phyloP scores from a whole-genome alignment of 2,113 vertebrate genomes.

The Rhinogobius similis region DNA sequence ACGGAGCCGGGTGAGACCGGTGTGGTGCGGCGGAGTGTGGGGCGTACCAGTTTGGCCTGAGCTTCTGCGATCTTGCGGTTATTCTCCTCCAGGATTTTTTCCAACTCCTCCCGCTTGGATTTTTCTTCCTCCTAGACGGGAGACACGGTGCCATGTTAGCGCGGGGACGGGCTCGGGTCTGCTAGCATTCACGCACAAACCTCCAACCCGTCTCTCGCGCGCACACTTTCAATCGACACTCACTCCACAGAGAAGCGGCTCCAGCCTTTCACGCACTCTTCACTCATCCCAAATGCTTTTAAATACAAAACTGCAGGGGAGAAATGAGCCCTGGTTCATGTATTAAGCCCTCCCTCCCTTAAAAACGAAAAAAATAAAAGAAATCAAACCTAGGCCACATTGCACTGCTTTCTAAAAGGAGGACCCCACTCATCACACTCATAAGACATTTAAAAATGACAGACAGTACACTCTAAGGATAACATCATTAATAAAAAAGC shows the following conservation, averaged over 20 bases:
- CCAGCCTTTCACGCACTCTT: slow-evolving; percentile 48
- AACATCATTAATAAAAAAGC: slow-evolving; percentile 60
- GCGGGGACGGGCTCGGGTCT: slow-evolving; percentile 61
- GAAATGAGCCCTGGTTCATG: slow-evolving; percentile 19
- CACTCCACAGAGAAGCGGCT: slow-evolving; percentile 47
- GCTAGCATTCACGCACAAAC: slow-evolving; percentile 18
- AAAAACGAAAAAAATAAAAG: no score
- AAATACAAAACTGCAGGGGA: slow-evolving; percentile 32
- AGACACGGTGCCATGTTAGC: slow-evolving; percentile 91
- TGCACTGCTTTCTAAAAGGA: slow-evolving; percentile 20
- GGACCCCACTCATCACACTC: slow-evolving; percentile 64
- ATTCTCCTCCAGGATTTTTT: slow-evolving; percentile 99
- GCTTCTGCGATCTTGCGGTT: slow-evolving; percentile 99
- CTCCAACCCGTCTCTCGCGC: slow-evolving; percentile 5
- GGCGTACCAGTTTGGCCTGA: slow-evolving; percentile 96
- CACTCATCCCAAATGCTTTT: slow-evolving; percentile 40
- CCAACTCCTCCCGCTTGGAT: slow-evolving; percentile 97
- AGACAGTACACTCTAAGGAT: slow-evolving; percentile 61
- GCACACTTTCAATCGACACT: background rate
- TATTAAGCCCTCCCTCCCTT: slow-evolving; percentile 36
- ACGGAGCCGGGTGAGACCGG: background rate
- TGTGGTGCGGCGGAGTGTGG: background rate
- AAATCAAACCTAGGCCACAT: slow-evolving; percentile 49
- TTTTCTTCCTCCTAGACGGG: slow-evolving; percentile 99
- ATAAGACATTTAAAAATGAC: slow-evolving; percentile 63